A percentile compares a stretch with the other conserved stretches of the same genome.
These are phyloP conservation scores for Chrysogorgia sp. DNA, from an alignment of 92 coral and sea anemone genomes.

Conservation along the genomic window DNA sequence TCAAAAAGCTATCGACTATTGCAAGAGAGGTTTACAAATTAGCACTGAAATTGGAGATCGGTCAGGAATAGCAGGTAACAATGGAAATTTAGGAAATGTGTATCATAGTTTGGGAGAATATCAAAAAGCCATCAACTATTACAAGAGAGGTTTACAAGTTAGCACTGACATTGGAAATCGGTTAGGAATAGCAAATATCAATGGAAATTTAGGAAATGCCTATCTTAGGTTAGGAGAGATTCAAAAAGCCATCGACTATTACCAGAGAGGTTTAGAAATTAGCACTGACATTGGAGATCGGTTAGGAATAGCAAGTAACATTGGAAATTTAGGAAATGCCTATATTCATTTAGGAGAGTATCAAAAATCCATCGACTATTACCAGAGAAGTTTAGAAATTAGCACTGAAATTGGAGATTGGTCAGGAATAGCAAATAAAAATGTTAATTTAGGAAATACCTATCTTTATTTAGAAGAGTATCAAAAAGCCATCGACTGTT, in stretches of 20 bases:
- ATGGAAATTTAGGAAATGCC: slow-evolving; percentile 39
- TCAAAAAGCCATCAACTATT: slow-evolving; percentile 27
- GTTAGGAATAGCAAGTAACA: neutral
- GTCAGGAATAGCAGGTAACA: neutral
- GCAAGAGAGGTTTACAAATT: too few species aligned
- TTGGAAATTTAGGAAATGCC: slow-evolving; percentile 1
- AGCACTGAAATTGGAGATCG: neutral
- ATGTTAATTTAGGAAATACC: neutral
- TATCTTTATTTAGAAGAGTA: slow-evolving; percentile 21
- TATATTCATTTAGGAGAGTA: slow-evolving; percentile 41
- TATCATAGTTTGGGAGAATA: slow-evolving; percentile 24
- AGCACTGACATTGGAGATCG: slow-evolving; percentile 22
- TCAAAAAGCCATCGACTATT: slow-evolving; percentile 42
- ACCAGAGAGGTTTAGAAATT: slow-evolving; percentile 38
- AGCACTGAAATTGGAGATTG: neutral
- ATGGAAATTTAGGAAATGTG: slow-evolving; percentile 15
- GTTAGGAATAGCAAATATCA: slow-evolving; percentile 7
- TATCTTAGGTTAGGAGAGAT: slow-evolving; percentile 35
- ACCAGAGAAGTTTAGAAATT: neutral
- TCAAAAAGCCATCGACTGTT: slow-evolving; percentile 33
- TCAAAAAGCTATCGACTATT: too few species aligned
- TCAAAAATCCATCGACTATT: slow-evolving; percentile 15
- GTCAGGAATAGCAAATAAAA: neutral
- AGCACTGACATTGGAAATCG: slow-evolving; percentile 18
- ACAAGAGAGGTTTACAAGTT: slow-evolving; percentile 30